phyloP scores from a whole-genome alignment of 2,797 vertebrate genomes.

The Anguilla obscura region DNA sequence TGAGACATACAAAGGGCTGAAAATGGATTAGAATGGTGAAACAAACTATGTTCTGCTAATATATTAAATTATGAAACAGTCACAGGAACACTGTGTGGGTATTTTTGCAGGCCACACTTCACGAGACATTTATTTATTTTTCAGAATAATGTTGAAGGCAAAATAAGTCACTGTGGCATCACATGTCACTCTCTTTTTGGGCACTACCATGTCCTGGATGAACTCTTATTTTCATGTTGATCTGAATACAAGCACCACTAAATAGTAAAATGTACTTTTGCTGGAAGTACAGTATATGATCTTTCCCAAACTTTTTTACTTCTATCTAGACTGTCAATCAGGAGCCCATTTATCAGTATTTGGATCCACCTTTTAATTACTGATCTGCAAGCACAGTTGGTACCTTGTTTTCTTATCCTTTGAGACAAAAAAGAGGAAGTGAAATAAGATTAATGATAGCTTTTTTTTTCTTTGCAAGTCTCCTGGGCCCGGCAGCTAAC shows the following conservation, averaged over 20 bases:
- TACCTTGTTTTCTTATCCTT: slow-evolving; percentile 30
- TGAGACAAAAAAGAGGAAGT: slow-evolving; percentile 9
- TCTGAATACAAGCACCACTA: not conserved
- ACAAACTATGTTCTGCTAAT: not conserved
- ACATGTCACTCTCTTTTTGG: not conserved
- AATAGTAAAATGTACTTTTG: not conserved
- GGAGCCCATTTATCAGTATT: slow-evolving; percentile 1
- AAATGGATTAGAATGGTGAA: not conserved
- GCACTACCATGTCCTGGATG: not conserved
- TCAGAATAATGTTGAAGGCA: not conserved
- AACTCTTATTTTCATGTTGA: not conserved
- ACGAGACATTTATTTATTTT: not conserved
- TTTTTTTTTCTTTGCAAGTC: slow-evolving; percentile 37
- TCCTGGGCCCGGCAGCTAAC: slow-evolving; percentile 51
- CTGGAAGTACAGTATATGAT: not conserved
- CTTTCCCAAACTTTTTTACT: not conserved
- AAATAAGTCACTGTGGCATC: not conserved
- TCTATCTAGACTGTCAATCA: not conserved
- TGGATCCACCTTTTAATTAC: slow-evolving; percentile 16
- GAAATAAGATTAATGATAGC: slow-evolving; percentile 45
- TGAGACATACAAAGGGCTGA: not conserved
- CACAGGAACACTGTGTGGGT: not conserved
- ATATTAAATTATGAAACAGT: not conserved
- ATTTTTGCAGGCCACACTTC: not conserved
- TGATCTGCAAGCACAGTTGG: not conserved